A percentile compares a stretch with the other conserved stretches of the same genome.
phyloP scores from a whole-genome alignment of 2,113 vertebrate genomes.

The Theristicus caerulescens region DNA sequence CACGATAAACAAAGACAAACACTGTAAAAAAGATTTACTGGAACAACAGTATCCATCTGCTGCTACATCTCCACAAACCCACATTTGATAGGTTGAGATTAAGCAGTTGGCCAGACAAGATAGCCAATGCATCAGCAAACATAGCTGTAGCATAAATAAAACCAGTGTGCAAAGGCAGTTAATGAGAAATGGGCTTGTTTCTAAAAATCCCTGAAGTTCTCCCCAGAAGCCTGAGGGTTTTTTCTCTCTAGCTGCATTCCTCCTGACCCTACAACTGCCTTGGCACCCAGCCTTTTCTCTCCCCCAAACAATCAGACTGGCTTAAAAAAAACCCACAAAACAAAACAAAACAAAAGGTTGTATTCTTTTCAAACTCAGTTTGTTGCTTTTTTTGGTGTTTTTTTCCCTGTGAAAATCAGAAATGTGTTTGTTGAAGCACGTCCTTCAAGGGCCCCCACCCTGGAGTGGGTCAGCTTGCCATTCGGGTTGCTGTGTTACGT shows the following conservation, averaged over 20 bases:
- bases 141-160: background rate
- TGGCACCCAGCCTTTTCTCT: background rate
- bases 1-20: background rate
- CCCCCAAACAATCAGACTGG: background rate
- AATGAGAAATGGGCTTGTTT: background rate
- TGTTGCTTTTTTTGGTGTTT: background rate
- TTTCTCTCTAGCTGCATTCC: background rate
- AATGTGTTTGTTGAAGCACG: background rate
- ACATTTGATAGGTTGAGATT: background rate
- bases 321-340: background rate
- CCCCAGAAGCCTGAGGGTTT: background rate
- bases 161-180: background rate
- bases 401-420: background rate
- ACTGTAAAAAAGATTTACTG: background rate
- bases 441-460: accelerated
- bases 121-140: background rate
- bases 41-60: background rate
- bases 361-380: background rate
- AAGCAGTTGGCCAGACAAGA: background rate
- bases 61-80: background rate
- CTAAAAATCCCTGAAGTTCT: background rate
- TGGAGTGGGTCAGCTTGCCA: background rate
- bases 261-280: background rate
- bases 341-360: background rate
- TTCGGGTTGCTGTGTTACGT: accelerated